A percentile compares a stretch with the other conserved stretches of the same genome.
Evolutionary conservation across 2,113 vertebrate genomes (phyloP).

Genomic region (Crotalus viridis): DNA sequence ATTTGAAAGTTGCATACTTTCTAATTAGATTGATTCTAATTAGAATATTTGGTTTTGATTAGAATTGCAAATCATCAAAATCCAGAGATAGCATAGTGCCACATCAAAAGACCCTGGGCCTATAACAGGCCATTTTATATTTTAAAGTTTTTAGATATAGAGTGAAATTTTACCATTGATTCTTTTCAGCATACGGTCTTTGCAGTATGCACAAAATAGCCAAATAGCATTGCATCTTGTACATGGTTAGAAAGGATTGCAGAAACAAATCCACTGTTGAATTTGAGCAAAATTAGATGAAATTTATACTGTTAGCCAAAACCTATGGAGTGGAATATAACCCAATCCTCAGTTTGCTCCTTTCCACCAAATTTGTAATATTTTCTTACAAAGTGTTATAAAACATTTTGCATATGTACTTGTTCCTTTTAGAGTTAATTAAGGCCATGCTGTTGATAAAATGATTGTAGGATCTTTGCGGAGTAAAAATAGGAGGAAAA

Average conservation of each 20-base stretch:
- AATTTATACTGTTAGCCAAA: neutral
- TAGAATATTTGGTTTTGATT: neutral
- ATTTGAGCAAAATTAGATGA: neutral
- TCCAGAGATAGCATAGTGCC: neutral
- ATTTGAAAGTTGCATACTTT: neutral
- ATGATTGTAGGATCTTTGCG: neutral
- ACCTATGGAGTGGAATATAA: neutral
- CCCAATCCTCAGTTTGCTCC: neutral
- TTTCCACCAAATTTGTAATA: neutral
- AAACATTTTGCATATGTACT: neutral
- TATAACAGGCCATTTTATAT: neutral
- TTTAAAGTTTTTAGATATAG: no score
- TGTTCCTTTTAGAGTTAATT: neutral
- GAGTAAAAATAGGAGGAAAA: neutral
- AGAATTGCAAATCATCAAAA: neutral
- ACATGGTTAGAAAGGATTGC: neutral
- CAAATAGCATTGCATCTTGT: neutral
- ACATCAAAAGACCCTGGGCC: no score
- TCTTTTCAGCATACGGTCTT: neutral
- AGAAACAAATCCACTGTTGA: neutral
- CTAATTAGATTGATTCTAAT: no score
- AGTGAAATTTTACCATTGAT: neutral
- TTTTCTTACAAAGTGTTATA: neutral
- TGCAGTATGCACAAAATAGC: neutral
- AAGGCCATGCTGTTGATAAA: neutral